A percentile compares a stretch with the other conserved stretches of the same genome.
Conservation (phyloP, 2,113 vertebrate genomes). For the Plecotus auritus region DNA sequence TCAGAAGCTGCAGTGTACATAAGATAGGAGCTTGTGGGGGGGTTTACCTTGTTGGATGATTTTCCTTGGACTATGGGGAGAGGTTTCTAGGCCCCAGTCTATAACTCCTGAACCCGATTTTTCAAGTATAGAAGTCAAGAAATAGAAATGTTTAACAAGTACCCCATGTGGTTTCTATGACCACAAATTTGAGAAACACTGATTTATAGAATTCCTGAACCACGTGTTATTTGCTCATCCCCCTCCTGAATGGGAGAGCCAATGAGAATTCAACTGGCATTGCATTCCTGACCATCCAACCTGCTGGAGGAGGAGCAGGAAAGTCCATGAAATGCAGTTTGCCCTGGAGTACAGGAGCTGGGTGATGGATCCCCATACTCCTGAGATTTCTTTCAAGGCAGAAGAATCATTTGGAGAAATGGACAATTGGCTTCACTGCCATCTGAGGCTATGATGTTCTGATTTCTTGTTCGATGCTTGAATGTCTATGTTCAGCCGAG, state of each 20-base stretch:
- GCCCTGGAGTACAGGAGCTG: not conserved
- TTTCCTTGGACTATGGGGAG: not conserved
- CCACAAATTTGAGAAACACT: not conserved
- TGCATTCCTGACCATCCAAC: accelerated
- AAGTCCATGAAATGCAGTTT: not conserved
- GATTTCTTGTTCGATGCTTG: not conserved
- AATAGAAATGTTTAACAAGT: not conserved
- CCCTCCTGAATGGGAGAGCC: not conserved
- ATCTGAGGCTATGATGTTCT: not conserved
- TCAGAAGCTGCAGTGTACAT: not conserved
- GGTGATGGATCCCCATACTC: no score
- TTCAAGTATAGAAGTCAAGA: not conserved
- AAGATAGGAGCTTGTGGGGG: not conserved
- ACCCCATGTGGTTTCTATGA: not conserved
- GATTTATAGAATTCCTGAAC: not conserved
- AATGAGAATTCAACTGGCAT: not conserved
- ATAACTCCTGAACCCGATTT: not conserved
- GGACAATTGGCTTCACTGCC: not conserved
- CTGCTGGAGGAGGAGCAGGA: not conserved
- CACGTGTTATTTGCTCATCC: not conserved
- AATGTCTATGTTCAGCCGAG: not conserved
- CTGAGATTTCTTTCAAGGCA: not conserved
- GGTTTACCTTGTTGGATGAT: no score
- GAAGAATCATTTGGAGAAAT: not conserved
- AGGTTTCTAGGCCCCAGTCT: not conserved